These are phyloP conservation scores for Hydropotes inermis DNA, from an alignment of 2,113 vertebrate species.

Conservation along the genomic window DNA sequence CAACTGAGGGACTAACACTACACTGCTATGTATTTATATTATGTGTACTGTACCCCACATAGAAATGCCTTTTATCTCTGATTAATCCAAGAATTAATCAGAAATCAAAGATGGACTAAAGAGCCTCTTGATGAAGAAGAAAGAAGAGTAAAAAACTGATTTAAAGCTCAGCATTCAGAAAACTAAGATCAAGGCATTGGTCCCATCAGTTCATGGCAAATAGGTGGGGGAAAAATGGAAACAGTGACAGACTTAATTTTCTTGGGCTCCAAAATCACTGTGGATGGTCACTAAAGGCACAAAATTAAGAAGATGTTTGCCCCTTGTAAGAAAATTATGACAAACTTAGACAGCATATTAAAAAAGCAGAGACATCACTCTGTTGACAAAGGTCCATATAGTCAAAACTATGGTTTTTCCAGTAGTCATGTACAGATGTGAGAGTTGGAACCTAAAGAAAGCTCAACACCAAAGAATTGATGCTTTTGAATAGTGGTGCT, in stretches of 20 bases:
- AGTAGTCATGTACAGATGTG: not conserved
- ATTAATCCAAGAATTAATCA: not conserved
- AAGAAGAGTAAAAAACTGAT: not conserved
- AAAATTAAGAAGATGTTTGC: not conserved
- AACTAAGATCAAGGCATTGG: not conserved
- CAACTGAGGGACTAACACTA: not conserved
- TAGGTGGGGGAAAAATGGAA: not conserved
- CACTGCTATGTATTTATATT: not conserved
- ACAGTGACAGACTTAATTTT: not conserved
- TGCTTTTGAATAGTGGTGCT: not conserved
- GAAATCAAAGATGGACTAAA: not conserved
- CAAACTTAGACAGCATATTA: not conserved
- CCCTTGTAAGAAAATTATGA: not conserved
- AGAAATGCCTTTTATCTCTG: not conserved
- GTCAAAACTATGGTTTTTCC: not conserved
- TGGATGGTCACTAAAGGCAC: not conserved
- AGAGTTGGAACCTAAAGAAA: not conserved
- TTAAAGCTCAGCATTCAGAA: not conserved
- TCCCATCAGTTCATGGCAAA: not conserved
- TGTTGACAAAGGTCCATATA: accelerated
- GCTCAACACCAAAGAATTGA: not conserved
- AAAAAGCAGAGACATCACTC: not conserved
- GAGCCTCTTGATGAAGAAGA: not conserved
- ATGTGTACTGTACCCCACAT: accelerated
- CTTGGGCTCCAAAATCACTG: not conserved